Evolutionary conservation across 2,113 vertebrate genomes (phyloP).

Genomic region (Tragulus kanchil): DNA sequence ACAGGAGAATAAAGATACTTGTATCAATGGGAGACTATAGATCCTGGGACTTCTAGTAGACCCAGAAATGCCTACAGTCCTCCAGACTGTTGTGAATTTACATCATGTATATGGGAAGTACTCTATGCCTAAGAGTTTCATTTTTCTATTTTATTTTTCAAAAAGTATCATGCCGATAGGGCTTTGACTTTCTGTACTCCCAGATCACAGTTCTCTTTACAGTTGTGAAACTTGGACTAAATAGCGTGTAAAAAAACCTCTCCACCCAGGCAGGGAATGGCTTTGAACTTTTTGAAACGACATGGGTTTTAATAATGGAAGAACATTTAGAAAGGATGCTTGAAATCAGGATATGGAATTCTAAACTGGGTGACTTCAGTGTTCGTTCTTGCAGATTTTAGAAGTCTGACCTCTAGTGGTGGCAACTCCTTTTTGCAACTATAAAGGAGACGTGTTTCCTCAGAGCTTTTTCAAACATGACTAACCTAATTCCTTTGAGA

Average conservation of each 20-base stretch:
- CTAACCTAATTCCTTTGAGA: conserved; percentile 13
- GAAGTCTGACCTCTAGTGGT: conserved; percentile 63
- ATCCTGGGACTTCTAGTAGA: neutral
- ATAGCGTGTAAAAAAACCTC: neutral
- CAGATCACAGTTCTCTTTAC: neutral
- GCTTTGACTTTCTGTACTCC: neutral
- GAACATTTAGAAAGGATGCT: neutral
- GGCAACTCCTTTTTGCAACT: neutral
- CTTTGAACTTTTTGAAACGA: neutral
- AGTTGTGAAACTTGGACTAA: neutral
- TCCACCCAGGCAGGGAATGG: neutral
- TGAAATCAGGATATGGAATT: neutral
- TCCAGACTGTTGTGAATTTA: neutral
- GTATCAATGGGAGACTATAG: neutral
- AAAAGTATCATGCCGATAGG: neutral
- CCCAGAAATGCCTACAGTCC: neutral
- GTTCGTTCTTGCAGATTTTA: neutral
- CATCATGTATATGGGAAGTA: neutral
- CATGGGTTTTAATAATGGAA: neutral
- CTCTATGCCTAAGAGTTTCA: neutral
- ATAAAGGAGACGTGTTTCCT: neutral
- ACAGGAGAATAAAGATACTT: neutral
- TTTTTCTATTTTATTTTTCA: neutral
- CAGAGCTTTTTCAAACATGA: neutral
- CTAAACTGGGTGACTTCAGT: neutral